A percentile compares a stretch with the other conserved stretches of the same genome.
phyloP scores from a whole-genome alignment of 2,113 vertebrate genomes.

The Chaetodon auriga region DNA sequence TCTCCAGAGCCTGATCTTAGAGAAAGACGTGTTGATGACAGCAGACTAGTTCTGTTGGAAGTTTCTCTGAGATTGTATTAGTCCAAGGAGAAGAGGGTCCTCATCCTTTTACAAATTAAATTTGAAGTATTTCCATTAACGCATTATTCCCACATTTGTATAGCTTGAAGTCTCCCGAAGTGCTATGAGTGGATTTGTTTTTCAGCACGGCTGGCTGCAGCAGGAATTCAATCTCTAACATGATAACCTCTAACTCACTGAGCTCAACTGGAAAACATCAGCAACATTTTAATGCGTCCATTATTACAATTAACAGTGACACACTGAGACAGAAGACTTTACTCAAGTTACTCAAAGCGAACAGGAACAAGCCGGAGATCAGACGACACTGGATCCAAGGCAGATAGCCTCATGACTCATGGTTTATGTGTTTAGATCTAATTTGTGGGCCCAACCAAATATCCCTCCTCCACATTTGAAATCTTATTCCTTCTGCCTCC shows the following conservation, averaged over 20 bases:
- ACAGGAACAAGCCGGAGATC: neutral
- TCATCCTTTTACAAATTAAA: no score
- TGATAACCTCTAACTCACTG: neutral
- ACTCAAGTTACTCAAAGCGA: neutral
- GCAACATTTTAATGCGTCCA: neutral
- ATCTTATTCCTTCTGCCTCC: conserved; percentile 10
- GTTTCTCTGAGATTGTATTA: no score
- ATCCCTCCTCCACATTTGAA: conserved; percentile 16
- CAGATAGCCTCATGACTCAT: conserved; percentile 31
- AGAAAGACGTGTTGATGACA: no score
- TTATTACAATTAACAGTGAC: neutral
- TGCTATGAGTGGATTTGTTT: neutral
- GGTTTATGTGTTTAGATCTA: conserved; percentile 29
- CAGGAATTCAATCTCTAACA: neutral
- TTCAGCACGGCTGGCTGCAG: neutral
- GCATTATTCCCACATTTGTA: no score
- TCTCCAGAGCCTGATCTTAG: neutral
- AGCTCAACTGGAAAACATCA: neutral
- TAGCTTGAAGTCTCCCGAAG: neutral
- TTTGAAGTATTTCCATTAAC: no score
- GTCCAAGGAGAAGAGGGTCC: no score
- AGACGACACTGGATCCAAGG: neutral
- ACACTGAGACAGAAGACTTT: neutral
- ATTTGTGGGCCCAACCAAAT: conserved; percentile 33
- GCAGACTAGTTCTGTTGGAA: no score